A percentile compares a stretch with the other conserved stretches of the same genome.
These are phyloP conservation scores for Pseudomyrmex cubaensis DNA, from an alignment of 1,140 invertebrate species.

Conservation along the genomic window DNA sequence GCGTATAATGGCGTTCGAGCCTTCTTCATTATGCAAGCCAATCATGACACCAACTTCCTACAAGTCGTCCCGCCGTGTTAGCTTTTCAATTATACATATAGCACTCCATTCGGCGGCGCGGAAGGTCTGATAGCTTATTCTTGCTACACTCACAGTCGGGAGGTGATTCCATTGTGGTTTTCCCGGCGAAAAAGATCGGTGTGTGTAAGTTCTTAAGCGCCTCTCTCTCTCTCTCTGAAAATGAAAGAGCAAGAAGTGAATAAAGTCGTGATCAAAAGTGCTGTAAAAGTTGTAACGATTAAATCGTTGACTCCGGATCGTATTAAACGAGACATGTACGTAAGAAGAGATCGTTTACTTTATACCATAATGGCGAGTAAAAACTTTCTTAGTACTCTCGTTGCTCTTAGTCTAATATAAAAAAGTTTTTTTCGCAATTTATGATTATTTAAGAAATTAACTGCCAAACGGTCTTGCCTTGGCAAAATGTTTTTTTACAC, in stretches of 20 bases:
- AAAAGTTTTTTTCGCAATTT: too few relatives aligned
- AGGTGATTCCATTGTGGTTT: not conserved
- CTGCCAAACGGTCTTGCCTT: too few relatives aligned
- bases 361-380: too few relatives aligned
- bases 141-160: not conserved
- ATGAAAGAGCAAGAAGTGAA: not conserved
- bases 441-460: too few relatives aligned
- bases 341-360: too few relatives aligned
- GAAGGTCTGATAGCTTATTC: not conserved
- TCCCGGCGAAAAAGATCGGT: not conserved
- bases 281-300: too few relatives aligned
- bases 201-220: too few relatives aligned
- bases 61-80: slow-evolving; percentile 59
- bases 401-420: too few relatives aligned
- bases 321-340: too few relatives aligned
- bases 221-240: not conserved
- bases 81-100: slow-evolving; percentile 64
- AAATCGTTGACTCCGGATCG: too few relatives aligned
- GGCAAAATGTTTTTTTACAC: too few relatives aligned
- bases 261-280: not conserved
- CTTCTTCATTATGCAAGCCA: slow-evolving; percentile 74
- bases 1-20: slow-evolving; percentile 60
- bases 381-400: too few relatives aligned
- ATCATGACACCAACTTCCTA: slow-evolving; percentile 67
- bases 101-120: not conserved